Evolutionary conservation across 2,113 vertebrate genomes (phyloP).

Genomic region (Paralichthys olivaceus): DNA sequence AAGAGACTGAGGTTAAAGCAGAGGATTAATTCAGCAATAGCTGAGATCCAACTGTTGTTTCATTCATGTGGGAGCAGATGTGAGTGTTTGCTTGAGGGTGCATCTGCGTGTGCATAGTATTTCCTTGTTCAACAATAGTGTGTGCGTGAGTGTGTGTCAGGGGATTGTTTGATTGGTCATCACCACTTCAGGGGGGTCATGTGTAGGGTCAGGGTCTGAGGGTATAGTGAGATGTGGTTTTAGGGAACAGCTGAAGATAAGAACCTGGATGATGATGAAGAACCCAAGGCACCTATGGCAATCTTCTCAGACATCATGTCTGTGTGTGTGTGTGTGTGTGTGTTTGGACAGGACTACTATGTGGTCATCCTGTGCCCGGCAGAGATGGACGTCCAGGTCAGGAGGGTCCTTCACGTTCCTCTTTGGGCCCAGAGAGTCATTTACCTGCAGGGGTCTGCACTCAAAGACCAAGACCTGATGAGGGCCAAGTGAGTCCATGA

Average conservation of each 20-base stretch:
- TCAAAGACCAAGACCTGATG: conserved; percentile 89
- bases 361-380: conserved; percentile 88
- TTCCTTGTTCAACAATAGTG: background rate
- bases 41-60: conserved; percentile 38
- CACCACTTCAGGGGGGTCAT: background rate
- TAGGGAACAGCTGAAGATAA: background rate
- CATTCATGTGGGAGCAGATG: conserved; percentile 47
- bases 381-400: conserved; percentile 87
- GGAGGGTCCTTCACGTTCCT: conserved; percentile 86
- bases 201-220: background rate
- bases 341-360: conserved; percentile 84
- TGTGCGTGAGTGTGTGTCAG: background rate
- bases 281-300: no score
- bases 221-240: background rate
- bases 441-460: conserved; percentile 87
- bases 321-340: conserved; percentile 16
- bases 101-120: conserved; percentile 22
- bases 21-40: conserved; percentile 58
- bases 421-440: conserved; percentile 89
- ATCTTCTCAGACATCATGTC: background rate
- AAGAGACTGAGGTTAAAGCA: conserved; percentile 55
- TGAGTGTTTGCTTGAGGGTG: conserved; percentile 27
- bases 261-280: no score
- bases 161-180: background rate
- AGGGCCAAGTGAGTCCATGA: conserved; percentile 84